Percentiles rank a stretch among this genome's conserved stretches.
Evolutionary conservation across 2,888 invertebrate genomes (phyloP).

Genomic region (Phania funesta): DNA sequence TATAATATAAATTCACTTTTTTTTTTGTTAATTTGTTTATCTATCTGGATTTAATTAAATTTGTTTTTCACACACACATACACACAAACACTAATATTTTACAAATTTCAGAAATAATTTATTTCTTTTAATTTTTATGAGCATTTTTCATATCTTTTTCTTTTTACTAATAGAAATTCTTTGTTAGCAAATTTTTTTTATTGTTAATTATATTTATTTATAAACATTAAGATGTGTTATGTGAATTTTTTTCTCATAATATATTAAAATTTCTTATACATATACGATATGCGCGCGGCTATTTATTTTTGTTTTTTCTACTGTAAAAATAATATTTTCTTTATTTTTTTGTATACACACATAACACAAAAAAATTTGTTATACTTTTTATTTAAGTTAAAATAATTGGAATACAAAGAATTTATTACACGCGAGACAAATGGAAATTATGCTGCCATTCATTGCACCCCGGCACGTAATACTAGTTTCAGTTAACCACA

Average conservation of each 20-base stretch:
- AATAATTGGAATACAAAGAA: conserved; percentile 60
- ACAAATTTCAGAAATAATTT: background rate
- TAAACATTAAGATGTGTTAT: conserved; percentile 35
- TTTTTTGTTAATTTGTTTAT: background rate
- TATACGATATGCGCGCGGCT: conserved; percentile 54
- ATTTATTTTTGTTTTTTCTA: conserved; percentile 47
- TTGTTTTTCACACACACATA: background rate
- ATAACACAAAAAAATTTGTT: conserved; percentile 47
- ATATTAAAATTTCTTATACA: conserved; percentile 51
- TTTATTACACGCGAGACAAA: conserved; percentile 72
- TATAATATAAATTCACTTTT: background rate
- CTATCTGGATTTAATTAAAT: background rate
- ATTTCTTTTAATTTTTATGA: background rate
- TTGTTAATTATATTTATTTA: conserved; percentile 55
- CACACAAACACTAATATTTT: background rate
- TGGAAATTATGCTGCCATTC: conserved; percentile 75
- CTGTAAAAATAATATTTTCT: conserved; percentile 38
- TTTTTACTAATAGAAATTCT: conserved; percentile 22
- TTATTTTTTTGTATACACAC: conserved; percentile 48
- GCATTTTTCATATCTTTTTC: background rate
- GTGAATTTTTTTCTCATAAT: conserved; percentile 15
- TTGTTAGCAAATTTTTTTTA: background rate
- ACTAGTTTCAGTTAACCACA: conserved; percentile 77
- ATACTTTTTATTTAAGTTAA: conserved; percentile 67
- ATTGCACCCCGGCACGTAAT: conserved; percentile 79